Conservation (phyloP, 2,888 invertebrate species). For the Pachliopta kotzebuea region DNA sequence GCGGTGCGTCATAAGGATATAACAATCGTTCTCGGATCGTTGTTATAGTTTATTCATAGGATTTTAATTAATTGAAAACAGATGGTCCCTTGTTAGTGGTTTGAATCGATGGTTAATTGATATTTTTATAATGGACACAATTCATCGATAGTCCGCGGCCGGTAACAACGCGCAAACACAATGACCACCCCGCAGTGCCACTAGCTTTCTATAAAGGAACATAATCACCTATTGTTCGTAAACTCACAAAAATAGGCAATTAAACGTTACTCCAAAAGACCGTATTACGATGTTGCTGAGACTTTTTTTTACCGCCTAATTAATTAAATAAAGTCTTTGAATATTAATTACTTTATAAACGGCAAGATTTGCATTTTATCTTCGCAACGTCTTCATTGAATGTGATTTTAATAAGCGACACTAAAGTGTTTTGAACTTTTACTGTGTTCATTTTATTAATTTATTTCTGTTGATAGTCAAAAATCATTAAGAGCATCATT, state of each 20-base stretch:
- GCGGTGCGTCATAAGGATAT: constrained; percentile 35
- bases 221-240: constrained; percentile 77
- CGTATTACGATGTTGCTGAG: constrained; percentile 5
- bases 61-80: constrained; percentile 74
- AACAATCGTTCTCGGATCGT: constrained; percentile 44
- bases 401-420: constrained; percentile 5
- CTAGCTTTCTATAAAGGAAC: constrained; percentile 65
- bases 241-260: constrained; percentile 61
- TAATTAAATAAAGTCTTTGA: constrained; percentile 19
- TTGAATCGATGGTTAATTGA: constrained; percentile 72
- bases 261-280: constrained; percentile 40
- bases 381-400: constrained; percentile 12
- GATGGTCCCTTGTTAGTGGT: constrained; percentile 74
- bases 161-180: constrained; percentile 57
- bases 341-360: constrained; percentile 16
- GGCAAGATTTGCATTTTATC: constrained; percentile 20
- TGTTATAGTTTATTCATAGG: constrained; percentile 50
- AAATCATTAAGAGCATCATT: too few relatives aligned
- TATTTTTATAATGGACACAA: constrained; percentile 52
- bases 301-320: constrained; percentile 25
- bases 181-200: constrained; percentile 67
- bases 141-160: constrained; percentile 53
- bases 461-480: neutral
- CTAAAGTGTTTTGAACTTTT: neutral
- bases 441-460: neutral